These are phyloP conservation scores for Etia nguti DNA, from an alignment of 2,113 vertebrate genomes.

Conservation along the genomic window DNA sequence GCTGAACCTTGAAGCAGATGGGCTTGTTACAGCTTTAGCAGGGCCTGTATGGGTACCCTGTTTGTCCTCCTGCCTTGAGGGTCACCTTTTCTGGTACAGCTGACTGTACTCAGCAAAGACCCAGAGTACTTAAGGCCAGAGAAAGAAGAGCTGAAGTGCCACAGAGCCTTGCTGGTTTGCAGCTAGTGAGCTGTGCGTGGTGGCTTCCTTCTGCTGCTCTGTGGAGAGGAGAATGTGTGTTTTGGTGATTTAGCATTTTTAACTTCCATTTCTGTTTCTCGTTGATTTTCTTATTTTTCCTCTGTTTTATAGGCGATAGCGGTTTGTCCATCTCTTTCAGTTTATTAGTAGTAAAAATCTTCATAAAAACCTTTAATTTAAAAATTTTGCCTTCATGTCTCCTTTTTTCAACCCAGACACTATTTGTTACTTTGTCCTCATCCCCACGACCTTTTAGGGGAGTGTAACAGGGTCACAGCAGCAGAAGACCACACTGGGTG, in stretches of 20 bases:
- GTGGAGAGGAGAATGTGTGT: neutral
- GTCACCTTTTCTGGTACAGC: neutral
- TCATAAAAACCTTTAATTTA: neutral
- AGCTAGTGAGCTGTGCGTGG: neutral
- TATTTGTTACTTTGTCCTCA: neutral
- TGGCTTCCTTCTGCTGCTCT: neutral
- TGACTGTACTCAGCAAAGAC: neutral
- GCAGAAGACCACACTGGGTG: neutral
- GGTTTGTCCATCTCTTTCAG: neutral
- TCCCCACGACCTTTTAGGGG: rapidly evolving
- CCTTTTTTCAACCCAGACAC: rapidly evolving
- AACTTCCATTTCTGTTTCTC: neutral
- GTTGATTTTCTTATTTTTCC: neutral
- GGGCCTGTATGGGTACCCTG: neutral
- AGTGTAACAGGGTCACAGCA: neutral
- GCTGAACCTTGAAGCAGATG: neutral
- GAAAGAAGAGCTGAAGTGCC: neutral
- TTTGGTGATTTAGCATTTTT: neutral
- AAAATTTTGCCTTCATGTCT: neutral
- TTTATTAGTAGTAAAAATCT: neutral
- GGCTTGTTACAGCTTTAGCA: neutral
- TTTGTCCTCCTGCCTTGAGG: rapidly evolving
- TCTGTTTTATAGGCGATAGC: neutral
- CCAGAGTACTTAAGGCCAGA: neutral
- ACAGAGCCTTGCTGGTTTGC: too few relatives aligned